These are phyloP conservation scores for Chrysopilus asiliformis DNA, from an alignment of 2,888 invertebrate species.

Conservation along the genomic window DNA sequence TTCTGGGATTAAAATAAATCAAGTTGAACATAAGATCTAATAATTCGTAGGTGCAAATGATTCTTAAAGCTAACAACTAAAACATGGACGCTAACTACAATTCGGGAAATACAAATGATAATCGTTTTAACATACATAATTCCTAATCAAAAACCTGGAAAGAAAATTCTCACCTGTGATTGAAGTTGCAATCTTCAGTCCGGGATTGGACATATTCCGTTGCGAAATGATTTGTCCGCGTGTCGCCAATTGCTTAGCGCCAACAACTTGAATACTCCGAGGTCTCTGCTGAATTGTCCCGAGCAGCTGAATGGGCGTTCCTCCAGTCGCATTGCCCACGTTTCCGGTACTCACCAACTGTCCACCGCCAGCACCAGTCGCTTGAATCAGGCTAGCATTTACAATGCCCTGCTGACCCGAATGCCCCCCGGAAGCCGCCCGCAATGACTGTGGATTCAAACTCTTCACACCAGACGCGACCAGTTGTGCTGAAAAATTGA, in stretches of 20 bases:
- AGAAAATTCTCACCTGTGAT: conserved; percentile 26
- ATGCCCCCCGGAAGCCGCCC: conserved; percentile 23
- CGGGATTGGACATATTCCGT: conserved; percentile 30
- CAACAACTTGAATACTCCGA: conserved; percentile 33
- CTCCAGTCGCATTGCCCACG: conserved; percentile 9
- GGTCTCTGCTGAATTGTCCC: conserved; percentile 30
- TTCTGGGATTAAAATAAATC: too few species aligned
- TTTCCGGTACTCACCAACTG: conserved; percentile 3
- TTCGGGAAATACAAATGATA: too few species aligned
- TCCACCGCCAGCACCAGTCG: conserved; percentile 8
- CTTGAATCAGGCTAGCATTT: conserved; percentile 12
- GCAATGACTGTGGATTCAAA: conserved; percentile 33
- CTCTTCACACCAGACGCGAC: conserved; percentile 53
- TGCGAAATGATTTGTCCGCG: conserved; percentile 24
- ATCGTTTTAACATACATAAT: too few species aligned
- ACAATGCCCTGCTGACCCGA: conserved; percentile 7
- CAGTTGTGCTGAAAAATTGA: conserved; percentile 38
- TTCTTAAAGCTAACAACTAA: too few species aligned
- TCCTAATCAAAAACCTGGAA: not conserved
- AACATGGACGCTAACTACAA: too few species aligned
- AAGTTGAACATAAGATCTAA: too few species aligned
- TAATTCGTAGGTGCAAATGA: too few species aligned
- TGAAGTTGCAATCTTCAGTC: conserved; percentile 31
- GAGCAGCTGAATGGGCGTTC: conserved; percentile 26
- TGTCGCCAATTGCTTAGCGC: conserved; percentile 29